Evolutionary conservation across 2,113 vertebrate species (phyloP).

Genomic region (Ondatra zibethicus): DNA sequence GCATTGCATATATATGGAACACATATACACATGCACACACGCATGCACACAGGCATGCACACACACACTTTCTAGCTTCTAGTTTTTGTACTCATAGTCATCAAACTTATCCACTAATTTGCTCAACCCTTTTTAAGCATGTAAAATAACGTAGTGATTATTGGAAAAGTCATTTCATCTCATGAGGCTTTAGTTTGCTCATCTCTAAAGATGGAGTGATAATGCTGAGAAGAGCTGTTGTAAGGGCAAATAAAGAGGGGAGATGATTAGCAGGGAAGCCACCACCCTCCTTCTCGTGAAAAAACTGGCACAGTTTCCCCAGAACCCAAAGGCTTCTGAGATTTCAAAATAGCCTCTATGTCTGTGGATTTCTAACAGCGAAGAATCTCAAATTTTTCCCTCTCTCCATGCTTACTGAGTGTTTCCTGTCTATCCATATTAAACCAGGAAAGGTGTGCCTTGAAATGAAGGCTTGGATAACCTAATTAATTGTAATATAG

Average conservation of each 20-base stretch:
- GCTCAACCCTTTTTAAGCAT: background rate
- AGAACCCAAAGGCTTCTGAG: background rate
- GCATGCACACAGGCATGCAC: background rate
- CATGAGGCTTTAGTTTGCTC: background rate
- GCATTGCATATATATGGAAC: background rate
- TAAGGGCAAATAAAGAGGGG: background rate
- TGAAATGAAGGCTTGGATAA: background rate
- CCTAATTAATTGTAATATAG: background rate
- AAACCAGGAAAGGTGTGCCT: background rate
- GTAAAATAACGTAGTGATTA: background rate
- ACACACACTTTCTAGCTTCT: background rate
- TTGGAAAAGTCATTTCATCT: constrained; percentile 30
- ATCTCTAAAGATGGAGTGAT: constrained; percentile 20
- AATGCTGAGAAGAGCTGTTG: background rate
- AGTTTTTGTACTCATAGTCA: background rate
- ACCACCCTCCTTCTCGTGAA: background rate
- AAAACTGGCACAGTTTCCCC: background rate
- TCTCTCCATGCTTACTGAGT: background rate
- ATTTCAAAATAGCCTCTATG: background rate
- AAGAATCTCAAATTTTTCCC: background rate
- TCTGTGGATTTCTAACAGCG: background rate
- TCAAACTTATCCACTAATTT: constrained; percentile 24
- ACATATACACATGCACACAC: background rate
- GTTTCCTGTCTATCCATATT: background rate
- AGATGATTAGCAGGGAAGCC: background rate